Conservation (phyloP, 2,888 invertebrate species). For the Acanthoscelides obtectus region DNA sequence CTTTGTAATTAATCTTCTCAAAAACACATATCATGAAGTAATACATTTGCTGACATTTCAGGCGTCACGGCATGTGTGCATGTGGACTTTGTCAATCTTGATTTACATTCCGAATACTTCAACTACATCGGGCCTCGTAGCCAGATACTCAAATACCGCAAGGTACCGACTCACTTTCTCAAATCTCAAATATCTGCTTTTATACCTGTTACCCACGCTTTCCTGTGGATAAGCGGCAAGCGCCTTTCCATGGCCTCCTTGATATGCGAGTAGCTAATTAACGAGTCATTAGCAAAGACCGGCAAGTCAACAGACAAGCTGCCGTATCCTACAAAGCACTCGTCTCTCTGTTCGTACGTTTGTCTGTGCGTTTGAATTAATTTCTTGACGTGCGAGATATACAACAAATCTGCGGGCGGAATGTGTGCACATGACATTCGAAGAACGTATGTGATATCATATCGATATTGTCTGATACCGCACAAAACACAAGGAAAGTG, state of each 20-base stretch:
- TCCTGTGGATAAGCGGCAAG: slow-evolving; percentile 1
- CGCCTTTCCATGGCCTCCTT: not conserved
- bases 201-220: not conserved
- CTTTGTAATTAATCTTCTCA: too few species aligned
- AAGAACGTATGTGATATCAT: too few species aligned
- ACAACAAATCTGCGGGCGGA: not conserved
- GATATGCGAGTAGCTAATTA: not conserved
- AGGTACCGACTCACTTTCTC: too few species aligned
- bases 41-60: too few species aligned
- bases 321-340: not conserved
- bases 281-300: not conserved
- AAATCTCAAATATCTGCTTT: not conserved
- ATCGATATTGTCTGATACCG: too few species aligned
- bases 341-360: not conserved
- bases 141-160: too few species aligned
- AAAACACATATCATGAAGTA: too few species aligned
- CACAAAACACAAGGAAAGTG: too few species aligned
- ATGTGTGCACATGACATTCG: not conserved
- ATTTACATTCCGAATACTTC: too few species aligned
- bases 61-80: too few species aligned
- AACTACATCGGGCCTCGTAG: too few species aligned
- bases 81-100: too few species aligned
- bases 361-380: not conserved
- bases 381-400: not conserved
- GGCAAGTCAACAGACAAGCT: not conserved